Evolutionary conservation across 2,888 invertebrate genomes (phyloP).

Genomic region (Sarcophaga subvicina): DNA sequence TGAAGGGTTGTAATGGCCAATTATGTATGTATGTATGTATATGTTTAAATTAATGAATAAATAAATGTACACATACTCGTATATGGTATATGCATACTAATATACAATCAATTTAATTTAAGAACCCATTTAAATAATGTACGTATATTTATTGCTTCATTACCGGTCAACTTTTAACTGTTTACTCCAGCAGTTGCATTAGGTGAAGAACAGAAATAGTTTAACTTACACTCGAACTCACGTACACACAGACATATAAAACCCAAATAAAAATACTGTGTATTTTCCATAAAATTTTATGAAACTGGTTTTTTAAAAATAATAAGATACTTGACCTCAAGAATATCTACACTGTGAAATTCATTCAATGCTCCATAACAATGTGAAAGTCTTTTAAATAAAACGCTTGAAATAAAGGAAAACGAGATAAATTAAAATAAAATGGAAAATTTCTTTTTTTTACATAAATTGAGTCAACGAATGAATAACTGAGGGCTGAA

Average conservation of each 20-base stretch:
- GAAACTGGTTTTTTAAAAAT: conserved; percentile 63
- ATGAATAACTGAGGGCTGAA: conserved; percentile 35
- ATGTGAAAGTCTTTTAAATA: background rate
- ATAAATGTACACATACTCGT: no score
- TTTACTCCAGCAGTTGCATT: conserved; percentile 42
- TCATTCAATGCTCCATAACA: conserved; percentile 39
- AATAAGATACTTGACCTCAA: conserved; percentile 68
- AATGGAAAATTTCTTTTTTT: background rate
- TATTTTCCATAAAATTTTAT: conserved; percentile 53
- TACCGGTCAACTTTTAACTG: conserved; percentile 55
- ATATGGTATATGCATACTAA: no score
- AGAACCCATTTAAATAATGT: conserved; percentile 36
- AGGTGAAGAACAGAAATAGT: conserved; percentile 30
- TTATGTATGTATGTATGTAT: no score
- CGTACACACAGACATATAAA: background rate
- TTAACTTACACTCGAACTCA: conserved; percentile 9
- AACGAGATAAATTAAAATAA: conserved; percentile 7
- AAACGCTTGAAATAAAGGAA: background rate
- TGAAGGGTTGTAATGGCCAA: no score
- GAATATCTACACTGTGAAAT: conserved; percentile 42
- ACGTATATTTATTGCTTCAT: conserved; percentile 63
- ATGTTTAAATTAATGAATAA: no score
- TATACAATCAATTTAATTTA: background rate
- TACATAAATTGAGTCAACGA: conserved; percentile 28
- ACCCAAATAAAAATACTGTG: conserved; percentile 9